Conservation (phyloP, 2,797 vertebrate genomes). For the Danio albolineatus region DNA sequence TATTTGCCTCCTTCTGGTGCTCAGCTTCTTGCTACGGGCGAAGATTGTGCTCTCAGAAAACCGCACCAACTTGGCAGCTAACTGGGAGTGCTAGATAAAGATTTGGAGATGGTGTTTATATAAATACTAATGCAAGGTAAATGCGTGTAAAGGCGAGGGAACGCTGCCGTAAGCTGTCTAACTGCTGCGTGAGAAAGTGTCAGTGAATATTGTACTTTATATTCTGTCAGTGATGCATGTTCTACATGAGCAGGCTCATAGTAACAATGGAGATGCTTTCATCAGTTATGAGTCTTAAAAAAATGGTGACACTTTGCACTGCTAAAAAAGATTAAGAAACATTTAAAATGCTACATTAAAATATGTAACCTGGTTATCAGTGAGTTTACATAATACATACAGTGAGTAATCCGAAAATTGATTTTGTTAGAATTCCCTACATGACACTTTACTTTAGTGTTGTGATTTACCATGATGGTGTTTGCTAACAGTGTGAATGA, state of each 20-base stretch:
- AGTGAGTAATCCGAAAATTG: no score
- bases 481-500: no score
- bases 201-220: not conserved
- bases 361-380: no score
- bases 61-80: conserved; percentile 29
- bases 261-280: not conserved
- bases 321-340: no score
- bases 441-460: no score
- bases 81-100: conserved; percentile 55
- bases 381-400: no score
- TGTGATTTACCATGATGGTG: no score
- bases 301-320: no score
- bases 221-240: conserved; percentile 2
- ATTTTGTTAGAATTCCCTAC: no score
- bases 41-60: conserved; percentile 52
- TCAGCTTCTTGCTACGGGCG: conserved; percentile 56
- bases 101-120: conserved; percentile 57
- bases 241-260: not conserved
- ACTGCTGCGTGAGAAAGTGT: not conserved
- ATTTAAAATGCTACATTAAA: no score
- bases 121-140: conserved; percentile 61
- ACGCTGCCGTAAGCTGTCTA: conserved; percentile 4
- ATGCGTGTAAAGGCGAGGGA: conserved; percentile 2
- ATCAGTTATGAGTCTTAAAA: not conserved
- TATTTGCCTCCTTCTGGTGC: conserved; percentile 50